phyloP scores from a whole-genome alignment of 2,888 invertebrate species.

The Agonopterix arenella region DNA sequence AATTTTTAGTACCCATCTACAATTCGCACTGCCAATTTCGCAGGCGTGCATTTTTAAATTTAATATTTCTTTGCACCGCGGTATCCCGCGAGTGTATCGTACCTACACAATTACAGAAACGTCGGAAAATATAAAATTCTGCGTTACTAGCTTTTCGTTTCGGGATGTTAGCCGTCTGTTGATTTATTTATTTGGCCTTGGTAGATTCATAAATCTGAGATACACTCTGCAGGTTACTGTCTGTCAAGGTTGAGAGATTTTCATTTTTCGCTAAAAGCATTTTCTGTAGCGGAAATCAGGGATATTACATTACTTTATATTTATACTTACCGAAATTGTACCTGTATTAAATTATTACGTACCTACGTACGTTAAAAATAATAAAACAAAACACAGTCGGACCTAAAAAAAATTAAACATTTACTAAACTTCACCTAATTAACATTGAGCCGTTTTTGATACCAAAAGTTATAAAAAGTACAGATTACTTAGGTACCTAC shows the following conservation, averaged over 20 bases:
- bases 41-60: constrained; percentile 61
- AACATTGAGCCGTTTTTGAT: too few species aligned
- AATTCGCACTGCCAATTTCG: constrained; percentile 30
- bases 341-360: too few species aligned
- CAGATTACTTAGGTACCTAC: too few species aligned
- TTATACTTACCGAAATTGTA: too few species aligned
- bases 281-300: background rate
- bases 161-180: background rate
- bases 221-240: too few species aligned
- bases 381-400: too few species aligned
- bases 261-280: too few species aligned
- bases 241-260: too few species aligned
- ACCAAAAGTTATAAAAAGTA: too few species aligned
- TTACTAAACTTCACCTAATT: too few species aligned
- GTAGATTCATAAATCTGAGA: background rate
- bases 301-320: background rate
- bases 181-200: background rate
- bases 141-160: constrained; percentile 12
- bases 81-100: constrained; percentile 41
- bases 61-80: constrained; percentile 57
- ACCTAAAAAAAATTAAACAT: too few species aligned
- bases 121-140: constrained; percentile 41
- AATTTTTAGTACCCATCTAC: background rate
- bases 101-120: constrained; percentile 44
- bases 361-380: too few species aligned